Conservation (phyloP, 1,140 invertebrate species). For the Drosophila quadrilineata region DNA sequence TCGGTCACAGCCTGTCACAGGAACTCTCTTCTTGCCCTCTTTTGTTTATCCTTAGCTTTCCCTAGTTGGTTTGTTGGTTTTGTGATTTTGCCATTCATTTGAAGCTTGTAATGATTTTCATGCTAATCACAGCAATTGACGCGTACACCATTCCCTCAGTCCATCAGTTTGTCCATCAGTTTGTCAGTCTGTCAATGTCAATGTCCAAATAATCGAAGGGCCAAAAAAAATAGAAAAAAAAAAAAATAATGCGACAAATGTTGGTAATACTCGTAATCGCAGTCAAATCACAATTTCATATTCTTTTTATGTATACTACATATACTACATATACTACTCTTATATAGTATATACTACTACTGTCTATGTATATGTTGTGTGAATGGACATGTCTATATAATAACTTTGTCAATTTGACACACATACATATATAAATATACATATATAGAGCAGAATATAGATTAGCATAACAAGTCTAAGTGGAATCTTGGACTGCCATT, state of each 20-base stretch:
- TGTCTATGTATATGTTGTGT: no score
- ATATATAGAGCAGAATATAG: neutral
- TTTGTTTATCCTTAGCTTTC: neutral
- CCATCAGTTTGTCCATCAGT: neutral
- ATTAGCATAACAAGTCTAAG: slow-evolving; percentile 34
- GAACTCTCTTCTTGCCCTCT: slow-evolving; percentile 7
- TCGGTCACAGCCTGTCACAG: slow-evolving; percentile 35
- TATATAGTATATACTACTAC: no score
- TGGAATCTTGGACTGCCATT: no score
- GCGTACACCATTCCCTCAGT: slow-evolving; percentile 27
- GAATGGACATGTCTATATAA: no score
- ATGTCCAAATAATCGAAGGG: slow-evolving; percentile 16
- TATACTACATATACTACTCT: no score
- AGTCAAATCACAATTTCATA: slow-evolving; percentile 38
- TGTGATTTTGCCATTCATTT: slow-evolving; percentile 69
- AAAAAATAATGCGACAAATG: slow-evolving; percentile 13
- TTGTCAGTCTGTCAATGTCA: slow-evolving; percentile 7
- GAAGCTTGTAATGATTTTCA: slow-evolving; percentile 75
- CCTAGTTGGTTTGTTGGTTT: slow-evolving; percentile 37
- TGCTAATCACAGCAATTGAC: slow-evolving; percentile 78
- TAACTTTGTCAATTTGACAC: slow-evolving; percentile 6
- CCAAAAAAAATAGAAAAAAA: neutral
- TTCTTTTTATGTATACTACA: slow-evolving; percentile 20
- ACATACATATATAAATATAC: neutral
- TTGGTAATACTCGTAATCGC: slow-evolving; percentile 28